These are phyloP conservation scores for Saccostrea cuccullata DNA, from an alignment of 1,140 invertebrate species.

Conservation along the genomic window DNA sequence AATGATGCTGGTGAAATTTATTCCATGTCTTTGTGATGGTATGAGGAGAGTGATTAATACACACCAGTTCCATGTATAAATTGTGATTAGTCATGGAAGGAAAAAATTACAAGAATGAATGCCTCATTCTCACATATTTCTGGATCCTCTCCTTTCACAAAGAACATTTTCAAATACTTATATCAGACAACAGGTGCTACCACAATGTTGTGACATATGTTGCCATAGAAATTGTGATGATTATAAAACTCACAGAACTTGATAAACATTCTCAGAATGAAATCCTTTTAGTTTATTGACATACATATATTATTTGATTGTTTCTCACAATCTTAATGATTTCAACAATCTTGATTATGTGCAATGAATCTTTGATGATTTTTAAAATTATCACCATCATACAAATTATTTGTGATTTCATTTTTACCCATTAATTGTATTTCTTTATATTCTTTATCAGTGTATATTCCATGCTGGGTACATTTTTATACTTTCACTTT, in stretches of 20 bases:
- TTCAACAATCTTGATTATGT: slow-evolving; percentile 33
- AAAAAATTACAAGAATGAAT: background rate
- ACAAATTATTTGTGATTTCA: slow-evolving; percentile 24
- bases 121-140: background rate
- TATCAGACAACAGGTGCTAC: slow-evolving; percentile 36
- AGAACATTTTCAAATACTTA: background rate
- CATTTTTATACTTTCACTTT: background rate
- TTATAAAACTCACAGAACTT: background rate
- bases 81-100: background rate
- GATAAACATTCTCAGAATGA: slow-evolving; percentile 27
- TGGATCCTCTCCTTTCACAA: background rate
- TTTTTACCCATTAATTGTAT: background rate
- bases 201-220: slow-evolving; percentile 28
- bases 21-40: background rate
- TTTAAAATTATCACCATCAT: background rate
- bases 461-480: background rate
- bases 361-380: slow-evolving; percentile 20
- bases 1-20: slow-evolving; percentile 30
- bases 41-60: background rate
- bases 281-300: slow-evolving; percentile 22
- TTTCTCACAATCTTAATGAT: background rate
- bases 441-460: background rate
- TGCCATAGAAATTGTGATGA: slow-evolving; percentile 28
- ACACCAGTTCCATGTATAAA: background rate
- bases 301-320: slow-evolving; percentile 9